phyloP scores from a whole-genome alignment of 2,888 invertebrate species.

The Lomographa bimaculata region DNA sequence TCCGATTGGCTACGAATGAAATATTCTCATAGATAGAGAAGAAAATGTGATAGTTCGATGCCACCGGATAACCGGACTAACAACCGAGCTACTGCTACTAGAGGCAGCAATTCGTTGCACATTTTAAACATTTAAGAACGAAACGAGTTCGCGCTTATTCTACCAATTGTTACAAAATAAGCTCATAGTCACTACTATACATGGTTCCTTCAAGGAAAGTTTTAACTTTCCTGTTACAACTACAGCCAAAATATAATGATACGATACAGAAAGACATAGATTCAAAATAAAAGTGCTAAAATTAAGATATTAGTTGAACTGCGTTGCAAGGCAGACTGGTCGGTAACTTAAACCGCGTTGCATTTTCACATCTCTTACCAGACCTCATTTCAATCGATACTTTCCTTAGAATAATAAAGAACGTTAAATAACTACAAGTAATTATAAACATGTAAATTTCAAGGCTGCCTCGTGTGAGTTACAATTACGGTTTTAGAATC shows the following conservation, averaged over 20 bases:
- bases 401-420: no score
- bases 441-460: constrained; percentile 4
- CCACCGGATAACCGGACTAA: no score
- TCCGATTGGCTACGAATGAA: no score
- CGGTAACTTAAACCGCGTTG: no score
- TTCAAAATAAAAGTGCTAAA: constrained; percentile 1
- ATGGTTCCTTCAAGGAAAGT: constrained; percentile 7
- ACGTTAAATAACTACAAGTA: background rate
- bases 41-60: no score
- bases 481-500: no score
- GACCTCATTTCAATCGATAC: background rate
- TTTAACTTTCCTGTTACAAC: constrained; percentile 6
- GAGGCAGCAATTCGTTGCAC: constrained; percentile 69
- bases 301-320: no score
- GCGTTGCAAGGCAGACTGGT: no score
- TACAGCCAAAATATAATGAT: constrained; percentile 8
- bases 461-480: background rate
- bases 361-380: background rate
- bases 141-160: constrained; percentile 52
- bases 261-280: constrained; percentile 5
- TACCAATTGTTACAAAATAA: constrained; percentile 62
- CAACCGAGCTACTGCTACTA: no score
- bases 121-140: constrained; percentile 58
- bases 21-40: no score
- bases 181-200: constrained; percentile 62